Evolutionary conservation across 2,113 vertebrate species (phyloP), one percentile per base, ranked within the genome.

Genomic region (Salvator merianae): DNA sequence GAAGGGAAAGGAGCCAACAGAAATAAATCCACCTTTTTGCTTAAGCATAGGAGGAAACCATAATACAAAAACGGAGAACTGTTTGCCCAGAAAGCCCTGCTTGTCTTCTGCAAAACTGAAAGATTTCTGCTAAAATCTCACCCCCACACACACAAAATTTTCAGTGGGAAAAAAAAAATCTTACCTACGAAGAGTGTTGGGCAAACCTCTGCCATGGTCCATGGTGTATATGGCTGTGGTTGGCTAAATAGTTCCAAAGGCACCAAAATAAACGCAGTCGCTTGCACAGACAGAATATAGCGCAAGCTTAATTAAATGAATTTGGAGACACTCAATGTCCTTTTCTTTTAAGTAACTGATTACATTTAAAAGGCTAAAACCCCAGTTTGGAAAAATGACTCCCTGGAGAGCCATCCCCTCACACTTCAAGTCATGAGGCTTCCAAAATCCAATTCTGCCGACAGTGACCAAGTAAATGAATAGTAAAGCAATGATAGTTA

Each of bases 291-390:
- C 74, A 65, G 84, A 91, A 89, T 88, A 90, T 84, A 88, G 92
- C 91, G 91, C 91, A 90, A 92, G 94, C 94, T 91, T 95, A 96
- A 95, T 96, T 95, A 95, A 95, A 94, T 94, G 92, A 95, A 93
- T 91, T 91, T 91, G 93, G 91, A 95, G 94, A 92, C 93, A 89
- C 90, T 92, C 92, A 89, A 87, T 69, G 91, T 92, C 92, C 93
- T 84, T 94, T 89, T 95, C 92, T 47, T 92, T 91, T 94, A 63
- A 72, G 94, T 91, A 94, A 94, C 77, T 71, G 95, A 94, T 91
- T 13, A 89, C 92, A 96, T 96, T 96, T 96, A 96, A 96, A 96
- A 95, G 93, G 94, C 95, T 96, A 95, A 94, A 95, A 93, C 88
- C 93, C 91, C 91, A 91, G 90, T 94, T 94, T 79, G 93, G 86